Evolutionary conservation across 2,888 invertebrate species (phyloP).

Genomic region (Cyrtodaria siliqua): DNA sequence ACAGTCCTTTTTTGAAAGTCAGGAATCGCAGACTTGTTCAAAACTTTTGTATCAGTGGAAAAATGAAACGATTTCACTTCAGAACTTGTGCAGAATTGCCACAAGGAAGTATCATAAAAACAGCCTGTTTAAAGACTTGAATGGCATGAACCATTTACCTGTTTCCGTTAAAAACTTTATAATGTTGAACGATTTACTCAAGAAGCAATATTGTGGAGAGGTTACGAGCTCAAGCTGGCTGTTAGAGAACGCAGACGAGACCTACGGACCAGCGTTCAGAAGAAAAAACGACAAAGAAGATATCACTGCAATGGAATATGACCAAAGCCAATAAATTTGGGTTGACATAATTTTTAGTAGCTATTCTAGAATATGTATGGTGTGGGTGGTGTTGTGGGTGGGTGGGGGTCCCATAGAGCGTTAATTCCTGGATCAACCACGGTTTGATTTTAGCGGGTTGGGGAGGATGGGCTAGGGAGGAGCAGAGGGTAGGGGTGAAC

Average conservation of each 20-base stretch:
- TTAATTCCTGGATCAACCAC: too few relatives aligned
- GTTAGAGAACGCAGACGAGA: background rate
- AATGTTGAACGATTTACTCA: conserved; percentile 18
- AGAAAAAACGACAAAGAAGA: conserved; percentile 15
- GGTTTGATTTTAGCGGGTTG: too few relatives aligned
- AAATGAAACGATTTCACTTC: conserved; percentile 12
- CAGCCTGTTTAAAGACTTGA: conserved; percentile 15
- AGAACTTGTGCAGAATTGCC: conserved; percentile 24
- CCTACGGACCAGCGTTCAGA: background rate
- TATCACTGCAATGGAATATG: background rate
- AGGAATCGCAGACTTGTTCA: background rate
- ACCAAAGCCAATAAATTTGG: too few relatives aligned
- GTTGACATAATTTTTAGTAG: too few relatives aligned
- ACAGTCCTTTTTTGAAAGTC: background rate
- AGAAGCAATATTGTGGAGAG: background rate
- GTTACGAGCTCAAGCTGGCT: background rate
- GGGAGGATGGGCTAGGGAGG: too few relatives aligned
- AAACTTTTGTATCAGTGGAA: conserved; percentile 11
- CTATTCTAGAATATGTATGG: too few relatives aligned
- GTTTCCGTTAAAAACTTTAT: conserved; percentile 28
- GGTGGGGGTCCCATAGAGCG: too few relatives aligned
- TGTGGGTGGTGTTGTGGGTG: too few relatives aligned
- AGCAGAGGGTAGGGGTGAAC: too few relatives aligned
- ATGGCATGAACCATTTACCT: conserved; percentile 6
- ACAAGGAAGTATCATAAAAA: conserved; percentile 15